phyloP scores from a whole-genome alignment of 2,113 vertebrate genomes.

The Choloepus hoffmanni region DNA sequence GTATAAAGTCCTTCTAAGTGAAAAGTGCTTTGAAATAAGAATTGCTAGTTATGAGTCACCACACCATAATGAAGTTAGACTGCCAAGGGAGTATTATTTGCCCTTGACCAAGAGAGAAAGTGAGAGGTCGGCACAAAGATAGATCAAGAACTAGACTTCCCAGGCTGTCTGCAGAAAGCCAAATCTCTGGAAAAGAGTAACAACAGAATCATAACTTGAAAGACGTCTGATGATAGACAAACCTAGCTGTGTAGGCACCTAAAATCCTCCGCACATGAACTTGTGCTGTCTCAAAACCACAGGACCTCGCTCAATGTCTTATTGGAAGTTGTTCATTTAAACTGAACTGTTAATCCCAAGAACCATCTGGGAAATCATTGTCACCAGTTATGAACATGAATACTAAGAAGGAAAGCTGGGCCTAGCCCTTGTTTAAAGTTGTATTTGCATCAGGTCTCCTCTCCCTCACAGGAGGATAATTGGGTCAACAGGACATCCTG shows the following conservation, averaged over 20 bases:
- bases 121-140: neutral
- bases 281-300: neutral
- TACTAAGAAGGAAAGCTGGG: slow-evolving; percentile 47
- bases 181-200: neutral
- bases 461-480: slow-evolving; percentile 6
- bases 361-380: slow-evolving; percentile 56
- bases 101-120: neutral
- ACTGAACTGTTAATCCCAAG: slow-evolving; percentile 65
- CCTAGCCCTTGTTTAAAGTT: neutral
- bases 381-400: slow-evolving; percentile 22
- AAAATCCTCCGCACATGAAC: neutral
- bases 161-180: neutral
- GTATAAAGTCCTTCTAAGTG: slow-evolving; percentile 26
- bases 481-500: neutral
- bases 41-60: slow-evolving; percentile 6
- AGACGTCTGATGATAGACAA: neutral
- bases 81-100: neutral
- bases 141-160: neutral
- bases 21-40: slow-evolving; percentile 59
- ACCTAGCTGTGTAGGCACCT: neutral
- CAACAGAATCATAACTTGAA: neutral
- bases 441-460: slow-evolving; percentile 24
- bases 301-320: neutral
- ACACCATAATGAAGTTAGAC: neutral
- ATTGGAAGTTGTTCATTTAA: slow-evolving; percentile 38